Base-by-base conservation (phyloP, 2,113 vertebrate genomes). In the Verasper variegatus region DNA sequence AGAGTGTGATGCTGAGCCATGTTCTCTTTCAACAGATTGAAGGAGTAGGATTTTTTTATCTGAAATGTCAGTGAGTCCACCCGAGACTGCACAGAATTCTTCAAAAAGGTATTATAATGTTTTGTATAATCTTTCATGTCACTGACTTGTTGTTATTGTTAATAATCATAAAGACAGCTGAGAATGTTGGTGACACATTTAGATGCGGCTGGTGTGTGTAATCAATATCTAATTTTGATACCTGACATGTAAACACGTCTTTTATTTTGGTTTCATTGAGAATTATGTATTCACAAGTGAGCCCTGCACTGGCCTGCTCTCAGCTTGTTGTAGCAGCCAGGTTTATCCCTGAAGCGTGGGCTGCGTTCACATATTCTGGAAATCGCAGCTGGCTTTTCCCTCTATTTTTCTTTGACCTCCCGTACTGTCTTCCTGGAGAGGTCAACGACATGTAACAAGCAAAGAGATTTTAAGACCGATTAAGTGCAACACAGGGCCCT, bases 31-130 rank as follows among this genome's bases (percentile, higher is more conserved):
- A 51, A 79, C 86, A 92, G 86, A 80, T 61, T 78, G 60, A 74
- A 82, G 83, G 84, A 76, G 81, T 69, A 67, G 77, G 78, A 81
- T 59, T 87, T 88, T 88, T 89, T 91, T 87, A 54, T 90, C 86
- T 91, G 91, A 91, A 89, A 92, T 93, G 91, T 89, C 90, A 91
- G 78, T 91, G 88, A 83, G 86, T 91, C 89, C 80, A 86, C 84
- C 84, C 66, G 78, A 88, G 88, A 86, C 88, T 86, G 90, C 85
- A 87, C 83, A 85, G 76, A 85, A 67, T 91, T 92, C 86, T 78
- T 88, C 81, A 63, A 78, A 87, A 92, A 92, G 91, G 90, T 92
- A 88, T 77, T 60, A 18, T 31, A 40, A 56, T 35, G 11, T 11
- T 76, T 55, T 68, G 6, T 45, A 4, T 54, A 1, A 31, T 35